Conservation (phyloP, 2,888 invertebrate species). For the Willowsia nigromaculata region DNA sequence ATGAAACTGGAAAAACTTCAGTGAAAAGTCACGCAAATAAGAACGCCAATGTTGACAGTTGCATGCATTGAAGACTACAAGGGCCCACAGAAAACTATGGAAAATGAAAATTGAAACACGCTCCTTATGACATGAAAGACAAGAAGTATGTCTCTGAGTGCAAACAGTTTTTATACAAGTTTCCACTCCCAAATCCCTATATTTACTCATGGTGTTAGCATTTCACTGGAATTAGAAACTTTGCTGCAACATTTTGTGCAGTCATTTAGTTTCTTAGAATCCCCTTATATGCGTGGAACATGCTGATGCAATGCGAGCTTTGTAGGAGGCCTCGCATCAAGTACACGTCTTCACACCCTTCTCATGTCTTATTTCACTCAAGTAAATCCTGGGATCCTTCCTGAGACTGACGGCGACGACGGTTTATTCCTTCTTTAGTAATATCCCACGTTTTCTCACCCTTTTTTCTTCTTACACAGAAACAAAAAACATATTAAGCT, state of each 20-base stretch:
- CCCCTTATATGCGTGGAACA: background rate
- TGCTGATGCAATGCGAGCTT: constrained; percentile 45
- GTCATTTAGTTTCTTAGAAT: background rate
- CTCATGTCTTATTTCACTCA: constrained; percentile 74
- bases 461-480: background rate
- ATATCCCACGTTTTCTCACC: constrained; percentile 67
- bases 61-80: too few species aligned
- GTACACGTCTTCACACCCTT: constrained; percentile 71
- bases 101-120: background rate
- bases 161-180: background rate
- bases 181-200: background rate
- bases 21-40: too few species aligned
- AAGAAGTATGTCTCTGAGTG: too few species aligned
- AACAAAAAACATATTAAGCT: background rate
- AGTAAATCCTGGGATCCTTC: constrained; percentile 43
- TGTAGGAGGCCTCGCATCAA: constrained; percentile 70
- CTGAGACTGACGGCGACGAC: constrained; percentile 60
- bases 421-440: constrained; percentile 47
- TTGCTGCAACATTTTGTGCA: background rate
- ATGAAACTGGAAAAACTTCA: too few species aligned
- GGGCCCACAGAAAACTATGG: too few species aligned
- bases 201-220: background rate
- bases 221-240: background rate
- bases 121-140: too few species aligned
- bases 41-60: too few species aligned